Percentiles rank a stretch among this genome's conserved stretches.
These are phyloP conservation scores for Arenaria interpres DNA, from an alignment of 2,113 vertebrate species.

Conservation along the genomic window DNA sequence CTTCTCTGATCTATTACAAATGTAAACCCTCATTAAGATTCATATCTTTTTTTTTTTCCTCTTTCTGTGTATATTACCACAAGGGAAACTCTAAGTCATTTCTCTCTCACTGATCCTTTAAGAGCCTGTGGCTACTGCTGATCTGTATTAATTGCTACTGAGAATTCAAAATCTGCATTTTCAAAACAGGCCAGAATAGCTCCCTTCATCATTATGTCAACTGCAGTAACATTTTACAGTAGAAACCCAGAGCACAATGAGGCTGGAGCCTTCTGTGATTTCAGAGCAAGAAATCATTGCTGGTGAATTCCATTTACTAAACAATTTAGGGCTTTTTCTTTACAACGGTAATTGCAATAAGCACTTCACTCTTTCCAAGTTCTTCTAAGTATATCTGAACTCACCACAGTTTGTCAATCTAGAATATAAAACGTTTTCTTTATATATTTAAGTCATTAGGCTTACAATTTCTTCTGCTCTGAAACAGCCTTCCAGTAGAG, in stretches of 20 bases:
- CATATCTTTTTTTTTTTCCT: not conserved
- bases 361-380: not conserved
- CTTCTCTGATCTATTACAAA: not conserved
- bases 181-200: conserved; percentile 20
- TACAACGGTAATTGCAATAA: not conserved
- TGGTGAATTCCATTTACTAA: not conserved
- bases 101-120: conserved; percentile 16
- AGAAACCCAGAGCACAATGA: conserved; percentile 12
- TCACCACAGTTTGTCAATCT: not conserved
- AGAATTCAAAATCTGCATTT: conserved; percentile 57
- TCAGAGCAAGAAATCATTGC: not conserved
- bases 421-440: not conserved
- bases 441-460: not conserved
- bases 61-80: not conserved
- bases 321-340: not conserved
- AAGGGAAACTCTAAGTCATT: not conserved
- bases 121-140: conserved; percentile 2
- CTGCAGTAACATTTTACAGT: conserved; percentile 3
- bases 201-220: conserved; percentile 35
- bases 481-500: not conserved
- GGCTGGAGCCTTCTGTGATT: not conserved
- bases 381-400: not conserved
- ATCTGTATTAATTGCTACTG: conserved; percentile 44
- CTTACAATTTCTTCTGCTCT: not conserved
- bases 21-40: conserved; percentile 8